phyloP scores from a whole-genome alignment of 1,140 invertebrate genomes.

The Drosophila pandora region DNA sequence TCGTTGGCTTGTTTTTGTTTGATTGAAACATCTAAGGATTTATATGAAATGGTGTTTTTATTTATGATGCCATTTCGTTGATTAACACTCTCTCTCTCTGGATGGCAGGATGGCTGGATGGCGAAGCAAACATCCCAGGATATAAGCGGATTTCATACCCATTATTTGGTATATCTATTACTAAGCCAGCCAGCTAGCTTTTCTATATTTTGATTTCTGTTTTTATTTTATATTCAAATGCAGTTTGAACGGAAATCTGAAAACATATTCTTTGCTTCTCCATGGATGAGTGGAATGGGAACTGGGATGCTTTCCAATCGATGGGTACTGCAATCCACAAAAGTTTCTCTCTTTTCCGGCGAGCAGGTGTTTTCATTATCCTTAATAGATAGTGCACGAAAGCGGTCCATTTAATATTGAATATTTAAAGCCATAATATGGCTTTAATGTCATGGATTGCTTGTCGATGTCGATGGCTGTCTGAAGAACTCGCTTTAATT shows the following conservation, averaged over 20 bases:
- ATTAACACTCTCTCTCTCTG: conserved; percentile 69
- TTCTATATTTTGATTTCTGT: too few species aligned
- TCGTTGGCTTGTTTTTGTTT: conserved; percentile 56
- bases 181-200: too few species aligned
- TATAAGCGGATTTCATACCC: not conserved
- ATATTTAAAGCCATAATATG: not conserved
- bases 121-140: conserved; percentile 7
- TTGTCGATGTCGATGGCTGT: too few species aligned
- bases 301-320: not conserved
- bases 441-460: too few species aligned
- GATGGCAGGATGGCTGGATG: conserved; percentile 10
- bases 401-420: not conserved
- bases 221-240: too few species aligned
- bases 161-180: not conserved
- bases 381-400: not conserved
- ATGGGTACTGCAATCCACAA: conserved; percentile 1
- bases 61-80: conserved; percentile 81
- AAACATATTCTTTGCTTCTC: too few species aligned
- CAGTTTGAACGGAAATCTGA: too few species aligned
- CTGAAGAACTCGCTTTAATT: too few species aligned
- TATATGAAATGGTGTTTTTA: conserved; percentile 79
- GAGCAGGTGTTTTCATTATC: conserved; percentile 2
- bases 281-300: too few species aligned
- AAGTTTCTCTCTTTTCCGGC: conserved; percentile 3
- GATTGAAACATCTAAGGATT: conserved; percentile 77